These are phyloP conservation scores for Lithosia quadra DNA, from an alignment of 2,888 invertebrate genomes.

Conservation along the genomic window DNA sequence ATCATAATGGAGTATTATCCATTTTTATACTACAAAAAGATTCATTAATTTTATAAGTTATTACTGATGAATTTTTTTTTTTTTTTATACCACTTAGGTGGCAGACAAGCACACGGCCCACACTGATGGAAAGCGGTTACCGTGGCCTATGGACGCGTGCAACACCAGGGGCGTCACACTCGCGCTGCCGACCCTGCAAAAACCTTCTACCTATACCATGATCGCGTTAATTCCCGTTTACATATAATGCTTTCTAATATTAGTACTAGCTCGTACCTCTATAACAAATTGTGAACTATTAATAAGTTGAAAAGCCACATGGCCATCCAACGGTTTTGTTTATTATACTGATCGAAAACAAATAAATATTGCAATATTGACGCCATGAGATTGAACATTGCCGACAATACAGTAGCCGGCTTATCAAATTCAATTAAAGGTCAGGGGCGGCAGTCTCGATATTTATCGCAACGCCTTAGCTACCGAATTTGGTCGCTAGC, in stretches of 20 bases:
- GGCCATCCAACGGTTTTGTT: neutral
- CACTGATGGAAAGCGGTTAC: no score
- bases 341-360: neutral
- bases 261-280: neutral
- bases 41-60: no score
- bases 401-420: neutral
- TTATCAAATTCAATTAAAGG: conserved; percentile 1
- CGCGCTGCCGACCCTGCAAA: no score
- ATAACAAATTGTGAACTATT: neutral
- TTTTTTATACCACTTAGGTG: no score
- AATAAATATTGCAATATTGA: neutral
- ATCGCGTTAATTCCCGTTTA: no score
- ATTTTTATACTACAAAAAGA: neutral
- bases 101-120: no score
- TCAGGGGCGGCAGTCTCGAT: no score
- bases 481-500: no score
- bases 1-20: neutral
- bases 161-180: no score
- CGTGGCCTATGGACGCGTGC: no score
- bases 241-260: neutral
- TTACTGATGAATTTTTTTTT: neutral
- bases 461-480: no score
- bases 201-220: no score
- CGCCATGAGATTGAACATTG: neutral
- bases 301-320: neutral